Base-by-base conservation (phyloP, 2,797 vertebrate genomes). In the Halcyon chelicuti region DNA sequence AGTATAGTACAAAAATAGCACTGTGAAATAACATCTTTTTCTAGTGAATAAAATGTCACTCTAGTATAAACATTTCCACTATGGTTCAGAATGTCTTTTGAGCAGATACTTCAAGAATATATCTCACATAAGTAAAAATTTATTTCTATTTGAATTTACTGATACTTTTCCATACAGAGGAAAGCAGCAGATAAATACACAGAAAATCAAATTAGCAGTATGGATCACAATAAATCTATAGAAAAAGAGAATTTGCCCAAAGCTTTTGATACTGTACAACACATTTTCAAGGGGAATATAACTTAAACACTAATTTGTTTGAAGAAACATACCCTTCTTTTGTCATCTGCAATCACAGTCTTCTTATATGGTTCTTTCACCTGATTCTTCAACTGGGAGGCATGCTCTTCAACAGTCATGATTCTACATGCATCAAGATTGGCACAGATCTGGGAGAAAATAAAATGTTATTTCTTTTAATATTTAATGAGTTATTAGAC, bases 371-470 rank as follows among this genome's bases (percentile, higher is more conserved):
- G 99, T 4, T 98, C 98, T 82, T 98, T 99, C 90, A 98, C 98
- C 79, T 98, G 97, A 14, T 97, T 72, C 54, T 97, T 97, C 20
- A 98, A 87, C 28, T 97, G 96, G 26, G 9, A 9, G 7, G 49
- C 78, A 71, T 98, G 92, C 80, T 98, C 95, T 86, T 97, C 94
- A 65, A 98, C 97, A 16, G 99, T 99, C 99, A 99, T 99, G 94
- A 99, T 99, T 93, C 97, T 98, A 86, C 71, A 97, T 33, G 99
- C 99, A 87, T 99, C 99, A 93, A 99, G 97, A 97, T 99, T 99
- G 84, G 99, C 99, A 96, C 99, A 99, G 86, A 99, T 99, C 99
- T 99, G 90, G 29, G 94, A 94, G 88, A 97, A 91, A 90, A n/a
- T n/a, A 42, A 93, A 21, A 62, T 22, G 3, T 54, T 66, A 31